These are phyloP conservation scores for Arizona elegans DNA, from an alignment of 2,113 vertebrate genomes.

Conservation along the genomic window DNA sequence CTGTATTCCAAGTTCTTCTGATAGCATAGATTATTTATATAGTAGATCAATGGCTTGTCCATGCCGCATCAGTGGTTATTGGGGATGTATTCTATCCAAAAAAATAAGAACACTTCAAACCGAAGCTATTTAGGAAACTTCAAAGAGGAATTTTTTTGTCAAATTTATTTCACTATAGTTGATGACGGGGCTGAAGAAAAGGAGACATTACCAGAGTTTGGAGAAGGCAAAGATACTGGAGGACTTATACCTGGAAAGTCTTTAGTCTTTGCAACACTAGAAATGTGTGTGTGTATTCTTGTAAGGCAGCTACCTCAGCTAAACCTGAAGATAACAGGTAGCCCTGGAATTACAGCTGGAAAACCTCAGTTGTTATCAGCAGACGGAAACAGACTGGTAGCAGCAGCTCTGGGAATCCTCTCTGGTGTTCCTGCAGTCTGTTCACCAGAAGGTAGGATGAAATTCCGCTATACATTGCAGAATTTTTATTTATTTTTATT, in stretches of 20 bases:
- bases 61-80: neutral
- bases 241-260: constrained; percentile 89
- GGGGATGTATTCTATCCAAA: neutral
- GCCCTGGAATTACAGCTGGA: constrained; percentile 64
- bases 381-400: constrained; percentile 77
- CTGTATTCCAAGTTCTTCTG: neutral
- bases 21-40: neutral
- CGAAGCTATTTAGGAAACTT: neutral
- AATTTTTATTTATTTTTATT: too few species aligned
- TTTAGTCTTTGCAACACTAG: constrained; percentile 86
- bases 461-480: neutral
- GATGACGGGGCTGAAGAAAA: constrained; percentile 97
- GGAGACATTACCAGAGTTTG: constrained; percentile 91
- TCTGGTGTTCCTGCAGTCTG: constrained; percentile 88
- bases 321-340: constrained; percentile 84
- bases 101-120: neutral
- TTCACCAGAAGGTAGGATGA: constrained; percentile 87
- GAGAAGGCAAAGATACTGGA: constrained; percentile 92
- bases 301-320: constrained; percentile 88
- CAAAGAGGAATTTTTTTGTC: neutral
- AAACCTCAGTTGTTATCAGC: constrained; percentile 74
- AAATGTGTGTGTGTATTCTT: constrained; percentile 89
- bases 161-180: constrained; percentile 73
- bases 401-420: constrained; percentile 82
- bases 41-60: too few species aligned